These are phyloP conservation scores for Oryzias dopingdopingensis DNA, from an alignment of 2,797 vertebrate species.

Conservation along the genomic window DNA sequence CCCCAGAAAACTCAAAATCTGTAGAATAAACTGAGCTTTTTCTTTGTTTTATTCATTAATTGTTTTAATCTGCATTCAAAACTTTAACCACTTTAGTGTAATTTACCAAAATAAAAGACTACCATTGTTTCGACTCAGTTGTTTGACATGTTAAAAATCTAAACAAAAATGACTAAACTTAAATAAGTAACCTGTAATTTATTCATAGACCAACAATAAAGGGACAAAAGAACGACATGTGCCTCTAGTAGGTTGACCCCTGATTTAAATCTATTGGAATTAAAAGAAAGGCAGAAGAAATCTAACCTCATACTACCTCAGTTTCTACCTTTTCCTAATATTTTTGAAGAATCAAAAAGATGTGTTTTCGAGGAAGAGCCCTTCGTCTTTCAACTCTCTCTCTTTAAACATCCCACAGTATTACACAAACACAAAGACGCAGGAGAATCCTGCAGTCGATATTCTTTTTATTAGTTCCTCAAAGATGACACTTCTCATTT, in stretches of 20 bases:
- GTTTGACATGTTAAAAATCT: no score
- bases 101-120: no score
- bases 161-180: no score
- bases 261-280: not conserved
- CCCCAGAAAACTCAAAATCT: no score
- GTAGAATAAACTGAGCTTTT: no score
- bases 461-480: not conserved
- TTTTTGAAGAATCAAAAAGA: slow-evolving; percentile 29
- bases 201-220: no score
- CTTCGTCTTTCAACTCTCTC: slow-evolving; percentile 41
- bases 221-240: slow-evolving; percentile 9
- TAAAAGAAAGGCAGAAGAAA: slow-evolving; percentile 24
- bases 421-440: slow-evolving; percentile 56
- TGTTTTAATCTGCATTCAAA: no score
- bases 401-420: slow-evolving; percentile 25
- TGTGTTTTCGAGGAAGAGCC: slow-evolving; percentile 37
- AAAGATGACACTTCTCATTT: slow-evolving; percentile 19
- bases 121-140: no score
- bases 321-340: slow-evolving; percentile 44
- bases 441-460: slow-evolving; percentile 25
- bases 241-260: not conserved
- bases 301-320: slow-evolving; percentile 14
- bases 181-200: no score
- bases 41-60: no score
- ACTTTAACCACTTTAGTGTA: no score